Base-by-base conservation (phyloP, 2,888 invertebrate genomes). In the Dasysyrphus albostriatus region DNA sequence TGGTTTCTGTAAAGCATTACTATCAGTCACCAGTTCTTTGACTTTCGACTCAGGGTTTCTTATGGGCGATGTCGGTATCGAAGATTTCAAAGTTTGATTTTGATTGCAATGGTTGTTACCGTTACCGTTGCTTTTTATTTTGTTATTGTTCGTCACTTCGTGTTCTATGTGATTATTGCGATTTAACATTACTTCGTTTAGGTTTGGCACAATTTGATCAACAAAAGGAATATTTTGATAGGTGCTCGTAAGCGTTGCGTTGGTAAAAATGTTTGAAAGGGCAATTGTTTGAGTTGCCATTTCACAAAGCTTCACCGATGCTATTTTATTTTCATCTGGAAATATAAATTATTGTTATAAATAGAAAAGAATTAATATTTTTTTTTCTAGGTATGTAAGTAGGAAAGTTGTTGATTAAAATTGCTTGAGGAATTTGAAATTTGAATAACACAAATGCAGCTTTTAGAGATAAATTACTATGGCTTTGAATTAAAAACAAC, bases 271-370 rank as follows among this genome's bases (percentile, higher is more conserved):
- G 84, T 91, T 92, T 42, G 92, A 91, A 73, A 92, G 89, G 42
- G 91, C 90, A 32, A 93, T 91, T 3, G 93, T 93, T 89, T 93
- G 93, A 7, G 93, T 93, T 58, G 93, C 93, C 91, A 93, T 93
- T 88, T 93, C 93, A 75, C 92, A 92, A 19, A 92, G 89, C 63
- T 92, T 92, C 51, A 91, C 88, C 87, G 91, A 91, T 0, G 90
- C 88, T 39, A 90, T 90, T 83, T 91, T 90, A 56, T 72, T 80
- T 9, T 73, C 83, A 58, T 87, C 78, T 84, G 74, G n/a, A 82
- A 77, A 65, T 34, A 63, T 44, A 42, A 44, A 59, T n/a, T n/a
- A n/a, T n/a, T n/a, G n/a, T n/a, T n/a, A n/a, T n/a, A n/a, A n/a
- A n/a, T n/a, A n/a, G n/a, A n/a, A n/a, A n/a, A n/a, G n/a, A n/a